Evolutionary conservation across 2,797 vertebrate species (phyloP).

Genomic region (Coregonus sp.): DNA sequence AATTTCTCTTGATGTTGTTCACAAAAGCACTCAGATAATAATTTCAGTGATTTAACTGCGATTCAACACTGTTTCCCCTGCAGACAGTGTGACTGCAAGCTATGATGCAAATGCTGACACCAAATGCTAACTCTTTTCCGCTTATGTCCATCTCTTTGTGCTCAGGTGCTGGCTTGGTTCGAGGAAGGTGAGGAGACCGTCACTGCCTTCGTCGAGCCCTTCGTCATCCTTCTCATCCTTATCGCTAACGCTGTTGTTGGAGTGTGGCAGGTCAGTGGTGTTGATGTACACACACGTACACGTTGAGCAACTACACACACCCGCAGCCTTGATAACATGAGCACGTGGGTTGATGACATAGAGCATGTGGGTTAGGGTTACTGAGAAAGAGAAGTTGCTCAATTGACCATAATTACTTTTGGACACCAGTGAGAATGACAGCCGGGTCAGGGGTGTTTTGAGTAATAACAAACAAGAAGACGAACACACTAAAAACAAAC

Average conservation of each 20-base stretch:
- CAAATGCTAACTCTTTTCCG: neutral
- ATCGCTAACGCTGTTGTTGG: constrained; percentile 91
- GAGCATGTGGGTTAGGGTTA: constrained; percentile 46
- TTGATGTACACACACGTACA: neutral
- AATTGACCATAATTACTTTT: neutral
- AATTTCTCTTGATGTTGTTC: neutral
- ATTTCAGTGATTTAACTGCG: neutral
- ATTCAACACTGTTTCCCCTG: neutral
- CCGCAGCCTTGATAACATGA: constrained; percentile 10
- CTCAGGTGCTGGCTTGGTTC: constrained; percentile 80
- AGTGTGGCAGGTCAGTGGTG: constrained; percentile 88
- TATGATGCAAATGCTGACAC: neutral
- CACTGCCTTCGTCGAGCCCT: constrained; percentile 92
- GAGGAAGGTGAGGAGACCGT: constrained; percentile 90
- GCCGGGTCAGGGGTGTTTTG: neutral
- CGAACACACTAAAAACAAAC: neutral
- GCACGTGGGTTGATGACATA: neutral
- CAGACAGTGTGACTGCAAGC: neutral
- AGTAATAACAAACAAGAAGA: neutral
- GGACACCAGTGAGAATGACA: neutral
- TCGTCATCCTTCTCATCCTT: constrained; percentile 93
- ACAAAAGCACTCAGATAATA: neutral
- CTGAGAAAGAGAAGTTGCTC: neutral
- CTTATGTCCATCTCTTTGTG: neutral
- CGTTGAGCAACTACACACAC: constrained; percentile 46